phyloP scores from a whole-genome alignment of 2,797 vertebrate genomes.

The Sus cebifrons region DNA sequence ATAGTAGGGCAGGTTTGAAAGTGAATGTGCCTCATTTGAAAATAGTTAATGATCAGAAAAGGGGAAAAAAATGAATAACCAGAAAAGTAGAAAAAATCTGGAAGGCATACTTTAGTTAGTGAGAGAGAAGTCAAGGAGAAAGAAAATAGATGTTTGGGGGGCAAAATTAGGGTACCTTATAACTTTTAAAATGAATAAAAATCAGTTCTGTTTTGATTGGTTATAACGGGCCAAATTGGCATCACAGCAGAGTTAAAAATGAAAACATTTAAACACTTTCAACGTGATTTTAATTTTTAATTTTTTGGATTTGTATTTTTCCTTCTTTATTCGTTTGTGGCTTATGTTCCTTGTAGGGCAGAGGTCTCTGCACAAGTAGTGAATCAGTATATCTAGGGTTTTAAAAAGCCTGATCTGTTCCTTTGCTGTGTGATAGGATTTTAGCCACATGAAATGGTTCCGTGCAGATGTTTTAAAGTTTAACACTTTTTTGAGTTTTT shows the following conservation, averaged over 20 bases:
- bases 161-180: constrained; percentile 15
- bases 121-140: neutral
- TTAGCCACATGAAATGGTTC: constrained; percentile 76
- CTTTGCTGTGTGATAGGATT: constrained; percentile 51
- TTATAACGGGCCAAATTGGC: neutral
- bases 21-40: constrained; percentile 55
- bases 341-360: constrained; percentile 39
- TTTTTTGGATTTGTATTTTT: neutral
- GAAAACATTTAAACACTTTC: neutral
- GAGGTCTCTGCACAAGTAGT: constrained; percentile 25
- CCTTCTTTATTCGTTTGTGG: constrained; percentile 15
- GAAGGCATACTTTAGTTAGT: neutral
- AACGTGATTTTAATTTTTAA: constrained; percentile 16
- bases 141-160: neutral
- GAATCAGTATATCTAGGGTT: neutral
- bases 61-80: neutral
- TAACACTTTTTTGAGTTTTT: constrained; percentile 82
- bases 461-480: constrained; percentile 67
- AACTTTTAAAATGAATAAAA: constrained; percentile 12
- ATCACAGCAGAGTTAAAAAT: constrained; percentile 2
- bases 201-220: neutral
- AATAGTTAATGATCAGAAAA: constrained; percentile 49
- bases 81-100: neutral
- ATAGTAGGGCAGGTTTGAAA: constrained; percentile 52
- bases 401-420: neutral